Evolutionary conservation across 2,888 invertebrate species (phyloP).

Genomic region (Poecilus cupreus): DNA sequence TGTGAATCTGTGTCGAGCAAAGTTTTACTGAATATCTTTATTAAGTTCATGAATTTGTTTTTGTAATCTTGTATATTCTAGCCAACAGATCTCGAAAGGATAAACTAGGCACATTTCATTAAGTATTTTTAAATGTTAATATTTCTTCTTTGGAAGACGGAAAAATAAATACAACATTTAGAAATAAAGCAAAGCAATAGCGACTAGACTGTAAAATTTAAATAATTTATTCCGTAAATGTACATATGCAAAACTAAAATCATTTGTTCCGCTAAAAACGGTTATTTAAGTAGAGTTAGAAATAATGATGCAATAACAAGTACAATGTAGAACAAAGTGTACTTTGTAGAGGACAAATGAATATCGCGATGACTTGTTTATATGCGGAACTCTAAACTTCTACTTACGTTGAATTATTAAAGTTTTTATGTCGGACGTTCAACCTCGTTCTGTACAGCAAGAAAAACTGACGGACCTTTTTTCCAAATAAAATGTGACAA

Average conservation of each 20-base stretch:
- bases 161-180: no score
- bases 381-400: neutral
- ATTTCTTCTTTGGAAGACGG: no score
- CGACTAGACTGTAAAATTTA: neutral
- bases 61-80: no score
- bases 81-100: no score
- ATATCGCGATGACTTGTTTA: slow-evolving; percentile 9
- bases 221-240: slow-evolving; percentile 6
- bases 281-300: neutral
- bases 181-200: neutral
- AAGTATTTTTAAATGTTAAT: no score
- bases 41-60: no score
- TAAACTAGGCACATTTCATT: no score
- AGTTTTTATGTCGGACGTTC: slow-evolving; percentile 8
- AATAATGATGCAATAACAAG: slow-evolving; percentile 12
- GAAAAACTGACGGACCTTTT: neutral
- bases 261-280: neutral
- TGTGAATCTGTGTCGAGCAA: no score
- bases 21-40: no score
- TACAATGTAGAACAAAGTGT: neutral
- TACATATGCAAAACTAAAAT: slow-evolving; percentile 1
- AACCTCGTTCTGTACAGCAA: neutral
- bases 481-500: neutral
- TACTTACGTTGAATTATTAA: slow-evolving; percentile 11
- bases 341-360: neutral